Evolutionary conservation across 2,888 invertebrate species (phyloP).

Genomic region (Zygothrica quintamaculata): DNA sequence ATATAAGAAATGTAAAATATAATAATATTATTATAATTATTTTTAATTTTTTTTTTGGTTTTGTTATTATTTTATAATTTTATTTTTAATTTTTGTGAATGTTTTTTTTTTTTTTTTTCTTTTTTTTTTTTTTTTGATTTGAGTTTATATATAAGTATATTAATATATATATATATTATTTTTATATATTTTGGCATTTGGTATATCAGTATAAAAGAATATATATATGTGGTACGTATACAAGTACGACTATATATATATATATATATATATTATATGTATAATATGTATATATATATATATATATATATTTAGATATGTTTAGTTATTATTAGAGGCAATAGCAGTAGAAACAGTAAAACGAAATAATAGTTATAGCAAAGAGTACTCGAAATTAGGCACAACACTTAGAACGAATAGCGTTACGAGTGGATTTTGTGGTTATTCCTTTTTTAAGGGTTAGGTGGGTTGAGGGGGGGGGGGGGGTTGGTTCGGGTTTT

Average conservation of each 20-base stretch:
- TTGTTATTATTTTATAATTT: slow-evolving; percentile 53
- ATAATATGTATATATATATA: slow-evolving; percentile 29
- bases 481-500: slow-evolving; percentile 11
- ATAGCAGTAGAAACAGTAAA: slow-evolving; percentile 71
- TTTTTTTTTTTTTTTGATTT: slow-evolving; percentile 34
- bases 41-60: no score
- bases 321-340: slow-evolving; percentile 58
- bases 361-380: slow-evolving; percentile 65
- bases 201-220: slow-evolving; percentile 39
- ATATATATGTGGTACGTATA: slow-evolving; percentile 44
- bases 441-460: slow-evolving; percentile 14
- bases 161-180: slow-evolving; percentile 40
- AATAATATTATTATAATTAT: slow-evolving; percentile 73
- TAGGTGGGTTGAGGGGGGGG: slow-evolving; percentile 10
- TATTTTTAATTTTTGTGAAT: slow-evolving; percentile 35
- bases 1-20: slow-evolving; percentile 83
- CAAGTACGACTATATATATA: slow-evolving; percentile 38
- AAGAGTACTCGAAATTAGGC: slow-evolving; percentile 72
- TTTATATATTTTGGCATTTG: slow-evolving; percentile 37
- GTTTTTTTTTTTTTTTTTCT: slow-evolving; percentile 48
- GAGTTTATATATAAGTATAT: slow-evolving; percentile 40
- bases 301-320: slow-evolving; percentile 45
- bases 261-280: slow-evolving; percentile 14
- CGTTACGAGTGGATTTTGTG: slow-evolving; percentile 55
- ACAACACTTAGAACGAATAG: slow-evolving; percentile 73